These are phyloP conservation scores for Stercorarius parasiticus DNA, from an alignment of 2,113 vertebrate genomes.

Conservation along the genomic window DNA sequence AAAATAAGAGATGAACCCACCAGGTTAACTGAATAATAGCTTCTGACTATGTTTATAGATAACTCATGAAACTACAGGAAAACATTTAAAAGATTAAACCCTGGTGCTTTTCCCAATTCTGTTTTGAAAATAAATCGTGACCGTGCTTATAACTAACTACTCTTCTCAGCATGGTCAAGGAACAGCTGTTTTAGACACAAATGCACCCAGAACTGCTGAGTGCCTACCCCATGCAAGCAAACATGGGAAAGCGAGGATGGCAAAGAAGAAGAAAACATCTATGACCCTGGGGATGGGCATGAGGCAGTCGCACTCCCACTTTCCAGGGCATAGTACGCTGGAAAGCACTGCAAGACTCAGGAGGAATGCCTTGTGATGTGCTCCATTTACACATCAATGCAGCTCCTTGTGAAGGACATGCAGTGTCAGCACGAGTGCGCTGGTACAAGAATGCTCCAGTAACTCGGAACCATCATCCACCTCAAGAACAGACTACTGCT, in stretches of 20 bases:
- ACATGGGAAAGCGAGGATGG: background rate
- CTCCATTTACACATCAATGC: background rate
- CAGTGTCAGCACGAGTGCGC: background rate
- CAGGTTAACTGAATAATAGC: background rate
- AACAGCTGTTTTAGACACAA: background rate
- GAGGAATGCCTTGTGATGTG: background rate
- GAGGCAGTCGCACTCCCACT: background rate
- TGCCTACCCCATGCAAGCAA: background rate
- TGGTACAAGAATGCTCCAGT: background rate
- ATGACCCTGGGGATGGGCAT: fast-evolving
- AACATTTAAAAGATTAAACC: background rate
- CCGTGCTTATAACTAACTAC: background rate
- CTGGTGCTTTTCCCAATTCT: background rate
- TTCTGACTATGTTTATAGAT: background rate
- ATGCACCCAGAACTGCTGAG: background rate
- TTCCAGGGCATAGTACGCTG: background rate
- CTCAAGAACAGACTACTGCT: background rate
- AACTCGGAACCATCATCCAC: background rate
- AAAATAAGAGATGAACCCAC: background rate
- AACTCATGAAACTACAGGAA: background rate
- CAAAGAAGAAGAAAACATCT: background rate
- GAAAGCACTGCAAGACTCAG: background rate
- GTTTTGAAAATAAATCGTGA: background rate
- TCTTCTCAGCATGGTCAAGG: background rate
- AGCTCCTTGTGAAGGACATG: background rate